A percentile compares a stretch with the other conserved stretches of the same genome.
Evolutionary conservation across 1,140 invertebrate species (phyloP).

Genomic region (Mylabris phalerata): DNA sequence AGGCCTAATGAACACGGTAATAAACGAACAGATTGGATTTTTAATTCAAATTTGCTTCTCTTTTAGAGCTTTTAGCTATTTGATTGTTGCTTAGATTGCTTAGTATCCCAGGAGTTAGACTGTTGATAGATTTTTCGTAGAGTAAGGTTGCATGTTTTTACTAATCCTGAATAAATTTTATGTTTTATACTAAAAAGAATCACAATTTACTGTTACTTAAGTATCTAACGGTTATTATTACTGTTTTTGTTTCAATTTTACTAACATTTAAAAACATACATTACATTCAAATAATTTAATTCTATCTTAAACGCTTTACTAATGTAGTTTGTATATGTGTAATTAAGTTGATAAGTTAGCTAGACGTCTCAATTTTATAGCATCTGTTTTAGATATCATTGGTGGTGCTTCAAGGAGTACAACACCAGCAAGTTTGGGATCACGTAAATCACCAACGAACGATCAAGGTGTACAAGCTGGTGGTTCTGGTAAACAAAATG

Average conservation of each 20-base stretch:
- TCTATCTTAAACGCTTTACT: too few relatives aligned
- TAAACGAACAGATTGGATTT: constrained; percentile 19
- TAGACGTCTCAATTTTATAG: constrained; percentile 41
- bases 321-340: neutral
- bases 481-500: constrained; percentile 19
- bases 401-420: constrained; percentile 68
- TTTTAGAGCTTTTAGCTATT: constrained; percentile 1
- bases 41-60: constrained; percentile 24
- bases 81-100: constrained; percentile 14
- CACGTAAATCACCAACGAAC: constrained; percentile 71
- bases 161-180: too few relatives aligned
- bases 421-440: constrained; percentile 61
- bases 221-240: too few relatives aligned
- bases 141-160: neutral
- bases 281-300: too few relatives aligned
- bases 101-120: constrained; percentile 6
- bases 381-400: constrained; percentile 69
- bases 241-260: too few relatives aligned
- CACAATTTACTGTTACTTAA: too few relatives aligned
- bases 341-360: constrained; percentile 3
- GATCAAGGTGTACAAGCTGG: constrained; percentile 69
- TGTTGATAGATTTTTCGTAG: constrained; percentile 1
- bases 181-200: too few relatives aligned
- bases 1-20: constrained; percentile 45
- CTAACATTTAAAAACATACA: too few relatives aligned